Percentiles rank a stretch among this genome's conserved stretches.
Evolutionary conservation across 1,140 invertebrate species (phyloP).

Genomic region (Bacillus rossius): DNA sequence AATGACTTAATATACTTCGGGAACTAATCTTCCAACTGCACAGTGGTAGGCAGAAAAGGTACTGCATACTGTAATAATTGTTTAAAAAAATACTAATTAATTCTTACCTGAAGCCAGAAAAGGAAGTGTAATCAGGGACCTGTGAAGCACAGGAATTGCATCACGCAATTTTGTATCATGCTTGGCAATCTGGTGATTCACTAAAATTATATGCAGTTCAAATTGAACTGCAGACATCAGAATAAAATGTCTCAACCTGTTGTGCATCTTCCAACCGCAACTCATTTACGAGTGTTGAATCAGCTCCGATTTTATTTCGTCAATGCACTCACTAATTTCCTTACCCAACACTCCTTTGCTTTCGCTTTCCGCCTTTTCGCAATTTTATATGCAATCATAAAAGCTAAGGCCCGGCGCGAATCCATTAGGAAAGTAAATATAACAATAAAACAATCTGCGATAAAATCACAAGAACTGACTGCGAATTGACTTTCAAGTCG

Average conservation of each 20-base stretch:
- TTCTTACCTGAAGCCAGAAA: too few relatives aligned
- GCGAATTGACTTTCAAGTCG: not conserved
- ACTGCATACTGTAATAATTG: too few relatives aligned
- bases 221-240: not conserved
- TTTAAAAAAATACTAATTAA: too few relatives aligned
- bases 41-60: too few relatives aligned
- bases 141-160: not conserved
- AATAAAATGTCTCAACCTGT: not conserved
- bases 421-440: not conserved
- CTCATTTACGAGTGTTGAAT: not conserved
- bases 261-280: not conserved
- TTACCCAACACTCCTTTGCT: slow-evolving; percentile 3
- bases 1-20: too few relatives aligned
- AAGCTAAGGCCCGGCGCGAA: not conserved
- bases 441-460: not conserved
- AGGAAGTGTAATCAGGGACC: too few relatives aligned
- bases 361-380: not conserved
- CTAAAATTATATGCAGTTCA: not conserved
- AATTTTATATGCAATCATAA: not conserved
- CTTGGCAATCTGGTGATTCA: not conserved
- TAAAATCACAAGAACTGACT: not conserved
- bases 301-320: not conserved
- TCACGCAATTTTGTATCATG: not conserved
- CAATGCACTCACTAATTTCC: not conserved
- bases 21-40: too few relatives aligned